A percentile compares a stretch with the other conserved stretches of the same genome.
These are phyloP conservation scores for Megaceryle maxima DNA, from an alignment of 2,113 vertebrate species.

Conservation along the genomic window DNA sequence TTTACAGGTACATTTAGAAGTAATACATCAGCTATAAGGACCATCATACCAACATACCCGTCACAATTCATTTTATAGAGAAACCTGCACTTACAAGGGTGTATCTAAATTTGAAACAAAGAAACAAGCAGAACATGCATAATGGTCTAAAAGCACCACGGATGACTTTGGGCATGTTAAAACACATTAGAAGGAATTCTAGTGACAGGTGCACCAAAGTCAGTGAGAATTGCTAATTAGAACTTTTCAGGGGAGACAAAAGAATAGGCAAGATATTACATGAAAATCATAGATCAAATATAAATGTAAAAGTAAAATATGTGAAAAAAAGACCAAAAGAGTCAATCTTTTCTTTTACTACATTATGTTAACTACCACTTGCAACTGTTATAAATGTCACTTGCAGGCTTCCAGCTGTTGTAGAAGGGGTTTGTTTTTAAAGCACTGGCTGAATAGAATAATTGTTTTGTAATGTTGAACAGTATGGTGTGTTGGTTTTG, in stretches of 20 bases:
- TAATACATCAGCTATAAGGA: neutral
- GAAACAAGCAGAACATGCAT: neutral
- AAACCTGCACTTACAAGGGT: neutral
- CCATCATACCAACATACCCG: neutral
- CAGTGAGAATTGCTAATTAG: constrained; percentile 7
- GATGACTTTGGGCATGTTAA: neutral
- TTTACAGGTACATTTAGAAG: neutral
- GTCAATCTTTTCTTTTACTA: constrained; percentile 17
- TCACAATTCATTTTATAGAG: neutral
- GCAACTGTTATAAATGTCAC: constrained; percentile 48
- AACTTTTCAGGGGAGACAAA: constrained; percentile 19
- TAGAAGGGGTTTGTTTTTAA: constrained; percentile 62
- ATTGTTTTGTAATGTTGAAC: constrained; percentile 55
- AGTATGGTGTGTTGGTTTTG: neutral
- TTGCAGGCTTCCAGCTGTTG: constrained; percentile 57
- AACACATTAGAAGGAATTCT: neutral
- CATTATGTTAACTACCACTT: constrained; percentile 34
- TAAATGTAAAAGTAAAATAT: constrained; percentile 33
- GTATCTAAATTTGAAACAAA: neutral
- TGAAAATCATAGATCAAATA: constrained; percentile 9
- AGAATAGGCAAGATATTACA: neutral
- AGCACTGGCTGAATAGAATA: constrained; percentile 42
- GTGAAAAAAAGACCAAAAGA: neutral
- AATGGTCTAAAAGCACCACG: neutral
- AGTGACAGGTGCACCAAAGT: neutral